Evolutionary conservation across 2,888 invertebrate genomes (phyloP), one percentile per base, ranked within the genome.

Genomic region (Dorcus hopei): DNA sequence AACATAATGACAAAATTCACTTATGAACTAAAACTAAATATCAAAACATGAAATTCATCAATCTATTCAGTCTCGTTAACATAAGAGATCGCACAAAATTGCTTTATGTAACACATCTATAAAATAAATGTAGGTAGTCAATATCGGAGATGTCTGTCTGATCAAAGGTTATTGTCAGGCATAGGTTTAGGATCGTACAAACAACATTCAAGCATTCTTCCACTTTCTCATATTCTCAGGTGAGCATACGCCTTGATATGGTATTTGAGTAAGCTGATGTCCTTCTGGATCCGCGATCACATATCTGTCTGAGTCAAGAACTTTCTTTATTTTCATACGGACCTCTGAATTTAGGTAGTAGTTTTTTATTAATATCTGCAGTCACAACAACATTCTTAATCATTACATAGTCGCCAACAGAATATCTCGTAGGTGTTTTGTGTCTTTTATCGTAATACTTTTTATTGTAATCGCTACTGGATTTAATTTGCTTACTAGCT

Each of bases 321-420:
- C 54, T 48, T 66, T 65, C 41, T 61, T 57, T 19, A 66, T 62
- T 14, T n/a, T 51, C 57, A 50, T 67, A 66, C 23, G 63, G 70
- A 8, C 65, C 67, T 56, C 62, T 63, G 57, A 45, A 65, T 39
- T 63, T 64, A 3, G 66, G 66, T 9, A 65, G 52, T 3, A 64
- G 49, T 38, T 65, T 65, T 52, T 67, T 66, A 52, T 65, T 64
- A 6, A 50, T 49, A 19, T 58, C 61, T 0, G 54, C 54, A 0
- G 63, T 53, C 41, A 56, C 61, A 23, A 66, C 67, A 4, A 61
- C 39, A 53, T 68, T 67, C n/a, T 38, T 38, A 3, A 67, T 61
- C 63, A 68, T 63, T 3, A 68, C 65, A 49, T 60, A 65, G 45
- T 65, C 65, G 3, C 63, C 66, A 33, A 54, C 41, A 26, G 56